These are phyloP conservation scores for Rhabdomys pumilio DNA, from an alignment of 2,797 vertebrate genomes.

Conservation along the genomic window DNA sequence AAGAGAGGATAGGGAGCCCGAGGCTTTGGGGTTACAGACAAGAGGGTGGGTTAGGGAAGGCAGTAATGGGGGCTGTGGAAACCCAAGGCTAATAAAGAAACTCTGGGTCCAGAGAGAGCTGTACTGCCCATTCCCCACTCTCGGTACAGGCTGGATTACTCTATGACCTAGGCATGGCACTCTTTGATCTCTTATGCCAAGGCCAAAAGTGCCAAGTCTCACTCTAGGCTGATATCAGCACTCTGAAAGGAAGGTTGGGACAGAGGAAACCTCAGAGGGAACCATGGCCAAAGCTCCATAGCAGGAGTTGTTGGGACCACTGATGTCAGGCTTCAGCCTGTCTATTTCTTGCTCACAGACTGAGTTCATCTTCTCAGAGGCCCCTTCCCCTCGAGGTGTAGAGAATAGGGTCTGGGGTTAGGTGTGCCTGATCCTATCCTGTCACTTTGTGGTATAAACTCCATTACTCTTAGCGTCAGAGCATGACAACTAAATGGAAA, in stretches of 20 bases:
- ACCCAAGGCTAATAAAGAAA: slow-evolving; percentile 60
- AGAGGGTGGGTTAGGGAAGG: slow-evolving; percentile 41
- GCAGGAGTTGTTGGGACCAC: neutral
- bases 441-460: neutral
- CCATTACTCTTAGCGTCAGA: neutral
- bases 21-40: slow-evolving; percentile 71
- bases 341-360: neutral
- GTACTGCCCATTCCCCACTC: neutral
- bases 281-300: neutral
- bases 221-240: neutral
- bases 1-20: slow-evolving; percentile 72
- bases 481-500: neutral
- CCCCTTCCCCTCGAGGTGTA: neutral
- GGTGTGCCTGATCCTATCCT: neutral
- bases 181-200: neutral
- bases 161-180: neutral
- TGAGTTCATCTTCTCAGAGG: neutral
- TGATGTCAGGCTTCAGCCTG: neutral
- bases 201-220: neutral
- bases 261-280: neutral
- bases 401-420: neutral
- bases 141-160: neutral
- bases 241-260: neutral
- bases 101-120: neutral
- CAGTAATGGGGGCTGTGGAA: slow-evolving; percentile 5